These are phyloP conservation scores for Clarias laeviceps DNA, from an alignment of 2,797 vertebrate species.

Conservation along the genomic window DNA sequence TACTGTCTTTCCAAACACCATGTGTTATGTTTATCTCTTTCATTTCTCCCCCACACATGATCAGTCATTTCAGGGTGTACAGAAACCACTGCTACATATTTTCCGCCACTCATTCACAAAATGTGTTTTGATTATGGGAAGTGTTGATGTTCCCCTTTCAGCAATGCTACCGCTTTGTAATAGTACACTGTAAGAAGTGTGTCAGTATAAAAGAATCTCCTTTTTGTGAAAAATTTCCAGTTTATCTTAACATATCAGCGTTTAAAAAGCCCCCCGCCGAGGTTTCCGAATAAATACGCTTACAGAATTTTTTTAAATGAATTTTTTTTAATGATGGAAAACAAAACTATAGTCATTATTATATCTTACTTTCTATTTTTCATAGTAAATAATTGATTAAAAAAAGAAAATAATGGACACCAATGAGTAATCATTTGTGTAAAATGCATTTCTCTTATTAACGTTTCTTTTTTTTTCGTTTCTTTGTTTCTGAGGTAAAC, in stretches of 20 bases:
- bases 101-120: conserved; percentile 22
- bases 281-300: neutral
- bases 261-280: neutral
- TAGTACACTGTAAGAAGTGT: conserved; percentile 8
- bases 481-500: conserved; percentile 77
- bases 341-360: conserved; percentile 76
- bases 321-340: conserved; percentile 78
- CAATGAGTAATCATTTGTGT: conserved; percentile 80
- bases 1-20: conserved; percentile 32
- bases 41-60: conserved; percentile 33
- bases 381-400: conserved; percentile 85
- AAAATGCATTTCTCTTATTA: conserved; percentile 78
- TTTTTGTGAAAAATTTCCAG: neutral
- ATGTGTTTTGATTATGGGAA: conserved; percentile 15
- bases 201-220: conserved; percentile 20
- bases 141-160: conserved; percentile 1
- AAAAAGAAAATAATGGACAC: conserved; percentile 80
- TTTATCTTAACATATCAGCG: neutral
- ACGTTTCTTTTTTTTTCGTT: conserved; percentile 69
- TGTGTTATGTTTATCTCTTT: conserved; percentile 31
- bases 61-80: conserved; percentile 2
- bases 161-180: conserved; percentile 7
- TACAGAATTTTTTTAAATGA: conserved; percentile 58
- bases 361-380: conserved; percentile 78
- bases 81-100: conserved; percentile 2